Base-by-base conservation (phyloP, 2,113 vertebrate species). In the Sclerurus mexicanus region DNA sequence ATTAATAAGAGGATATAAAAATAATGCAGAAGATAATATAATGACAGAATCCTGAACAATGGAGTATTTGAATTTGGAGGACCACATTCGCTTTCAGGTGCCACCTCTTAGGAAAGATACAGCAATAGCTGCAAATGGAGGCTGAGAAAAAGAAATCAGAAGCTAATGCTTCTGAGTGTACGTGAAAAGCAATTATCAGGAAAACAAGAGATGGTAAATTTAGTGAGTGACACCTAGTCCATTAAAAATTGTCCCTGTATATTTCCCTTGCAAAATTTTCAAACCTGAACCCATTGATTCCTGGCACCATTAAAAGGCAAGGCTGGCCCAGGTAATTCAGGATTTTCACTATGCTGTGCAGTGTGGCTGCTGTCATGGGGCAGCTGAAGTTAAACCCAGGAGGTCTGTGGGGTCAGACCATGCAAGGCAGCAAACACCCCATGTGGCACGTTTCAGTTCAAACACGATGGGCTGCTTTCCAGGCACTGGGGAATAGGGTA, bases 1-100 rank as follows among this genome's bases (percentile, higher is more conserved):
- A 76, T 95, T 96, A 97, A 97, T 97, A 96, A 97, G 95, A 86
- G 95, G 94, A 97, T 97, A 87, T 97, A 97, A 97, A 97, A 97
- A 97, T 97, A 97, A 97, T 97, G 91, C 85, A 94, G 93, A 90
- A 93, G 90, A 91, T 84, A 97, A 97, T 94, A 82, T 83, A 97
- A 96, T 11, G 96, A 91, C 79, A 95, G 97, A 90, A 95, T 82
- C 62, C 50, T 59, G 96, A 97, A 97, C 97, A 97, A 97, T 96
- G 89, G 85, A 95, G 85, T 89, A 84, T 90, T 96, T 86, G 86
- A 94, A 87, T 94, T 94, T 72, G 55, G 85, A 96, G 87, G 69
- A 66, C 86, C 9, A 5, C 33, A 52, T 87, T 96, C 95, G 50
- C 14, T 87, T 95, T 92, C 3, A 9, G 71, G 74, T 89, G 73